Evolutionary conservation across 2,113 vertebrate genomes (phyloP).

Genomic region (Cheirogaleus medius): DNA sequence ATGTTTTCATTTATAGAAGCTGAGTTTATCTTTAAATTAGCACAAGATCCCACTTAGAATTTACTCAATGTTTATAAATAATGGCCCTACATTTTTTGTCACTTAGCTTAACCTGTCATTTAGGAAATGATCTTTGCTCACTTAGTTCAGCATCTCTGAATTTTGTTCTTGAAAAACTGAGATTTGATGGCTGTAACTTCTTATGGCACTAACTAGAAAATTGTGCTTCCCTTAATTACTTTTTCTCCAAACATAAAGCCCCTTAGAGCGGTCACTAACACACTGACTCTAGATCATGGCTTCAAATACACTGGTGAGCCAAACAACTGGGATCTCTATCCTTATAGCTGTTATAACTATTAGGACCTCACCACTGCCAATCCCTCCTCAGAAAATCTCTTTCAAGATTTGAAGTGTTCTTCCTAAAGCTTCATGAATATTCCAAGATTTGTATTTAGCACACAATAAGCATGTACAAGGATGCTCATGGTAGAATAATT

Average conservation of each 20-base stretch:
- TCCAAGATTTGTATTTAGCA: neutral
- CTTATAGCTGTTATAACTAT: neutral
- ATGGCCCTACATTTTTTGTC: neutral
- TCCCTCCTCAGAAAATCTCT: neutral
- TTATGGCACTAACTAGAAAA: neutral
- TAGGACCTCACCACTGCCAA: neutral
- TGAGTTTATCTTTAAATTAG: conserved; percentile 10
- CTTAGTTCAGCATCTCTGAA: neutral
- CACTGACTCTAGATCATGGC: neutral
- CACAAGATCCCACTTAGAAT: neutral
- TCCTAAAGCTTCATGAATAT: neutral
- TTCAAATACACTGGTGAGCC: neutral
- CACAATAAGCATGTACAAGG: neutral
- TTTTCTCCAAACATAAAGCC: neutral
- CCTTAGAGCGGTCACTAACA: neutral
- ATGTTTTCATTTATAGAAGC: neutral
- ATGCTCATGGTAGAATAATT: neutral
- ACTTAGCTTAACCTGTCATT: conserved; percentile 24
- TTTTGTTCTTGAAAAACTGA: conserved; percentile 27
- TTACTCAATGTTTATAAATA: neutral
- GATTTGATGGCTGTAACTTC: neutral
- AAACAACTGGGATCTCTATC: neutral
- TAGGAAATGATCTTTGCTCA: neutral
- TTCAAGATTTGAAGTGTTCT: neutral
- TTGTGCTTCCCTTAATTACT: neutral